Conservation (phyloP, 1,140 invertebrate species). For the Pinna nobilis region DNA sequence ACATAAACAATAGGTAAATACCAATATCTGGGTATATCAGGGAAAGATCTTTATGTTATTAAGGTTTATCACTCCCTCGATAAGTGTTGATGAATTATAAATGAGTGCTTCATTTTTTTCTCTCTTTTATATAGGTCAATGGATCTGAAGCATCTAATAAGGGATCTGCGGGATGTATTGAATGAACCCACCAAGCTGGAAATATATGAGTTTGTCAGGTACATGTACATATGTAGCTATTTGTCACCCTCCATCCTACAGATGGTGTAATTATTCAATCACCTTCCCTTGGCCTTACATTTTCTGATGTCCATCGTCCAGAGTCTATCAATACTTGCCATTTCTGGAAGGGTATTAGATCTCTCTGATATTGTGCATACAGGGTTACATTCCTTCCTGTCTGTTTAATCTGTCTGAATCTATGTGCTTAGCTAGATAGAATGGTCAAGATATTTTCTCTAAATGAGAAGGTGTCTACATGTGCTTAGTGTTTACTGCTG, state of each 20-base stretch:
- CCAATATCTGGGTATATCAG: not conserved
- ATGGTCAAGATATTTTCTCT: too few species aligned
- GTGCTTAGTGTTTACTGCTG: too few species aligned
- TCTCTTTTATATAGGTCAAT: constrained; percentile 42
- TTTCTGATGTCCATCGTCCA: too few species aligned
- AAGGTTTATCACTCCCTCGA: not conserved
- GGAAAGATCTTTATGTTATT: not conserved
- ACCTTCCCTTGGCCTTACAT: not conserved
- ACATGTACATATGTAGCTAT: constrained; percentile 6
- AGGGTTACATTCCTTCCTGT: too few species aligned
- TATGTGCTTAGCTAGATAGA: too few species aligned
- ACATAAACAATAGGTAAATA: not conserved
- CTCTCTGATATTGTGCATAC: too few species aligned
- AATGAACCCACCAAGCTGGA: constrained; percentile 66
- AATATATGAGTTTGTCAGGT: constrained; percentile 70
- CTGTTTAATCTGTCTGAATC: too few species aligned
- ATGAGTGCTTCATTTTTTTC: not conserved
- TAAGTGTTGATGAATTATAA: not conserved
- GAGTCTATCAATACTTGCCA: not conserved
- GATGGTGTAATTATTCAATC: not conserved
- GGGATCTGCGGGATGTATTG: constrained; percentile 56
- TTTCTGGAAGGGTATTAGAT: not conserved
- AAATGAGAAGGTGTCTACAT: too few species aligned
- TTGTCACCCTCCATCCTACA: not conserved
- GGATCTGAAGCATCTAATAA: constrained; percentile 58